These are phyloP conservation scores for Rhynchophorus ferrugineus DNA, from an alignment of 1,140 invertebrate genomes.

Conservation along the genomic window DNA sequence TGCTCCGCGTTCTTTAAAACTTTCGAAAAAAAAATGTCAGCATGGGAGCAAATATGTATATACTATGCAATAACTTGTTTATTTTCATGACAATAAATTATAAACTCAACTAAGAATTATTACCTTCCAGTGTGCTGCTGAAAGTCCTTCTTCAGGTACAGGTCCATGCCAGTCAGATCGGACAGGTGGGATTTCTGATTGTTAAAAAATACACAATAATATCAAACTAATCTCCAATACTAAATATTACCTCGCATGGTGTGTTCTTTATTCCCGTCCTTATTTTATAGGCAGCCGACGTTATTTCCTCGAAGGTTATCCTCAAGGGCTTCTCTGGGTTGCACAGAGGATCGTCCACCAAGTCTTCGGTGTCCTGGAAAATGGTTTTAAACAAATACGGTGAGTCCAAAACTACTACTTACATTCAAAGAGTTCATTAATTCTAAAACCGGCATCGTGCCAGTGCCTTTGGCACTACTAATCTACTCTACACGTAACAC, in stretches of 20 bases:
- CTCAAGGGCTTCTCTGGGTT: constrained; percentile 65
- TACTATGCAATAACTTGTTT: constrained; percentile 7
- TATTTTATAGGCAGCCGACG: constrained; percentile 82
- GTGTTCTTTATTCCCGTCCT: constrained; percentile 74
- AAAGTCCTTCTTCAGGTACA: constrained; percentile 91
- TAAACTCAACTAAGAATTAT: constrained; percentile 1
- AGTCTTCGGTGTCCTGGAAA: constrained; percentile 17
- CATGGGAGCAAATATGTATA: constrained; percentile 1
- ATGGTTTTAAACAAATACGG: not conserved
- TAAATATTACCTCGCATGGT: constrained; percentile 79
- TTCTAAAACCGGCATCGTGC: not conserved
- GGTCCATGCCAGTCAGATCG: constrained; percentile 66
- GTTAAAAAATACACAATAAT: constrained; percentile 31
- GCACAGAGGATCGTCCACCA: constrained; percentile 60
- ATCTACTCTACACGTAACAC: too few relatives aligned
- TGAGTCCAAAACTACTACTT: not conserved
- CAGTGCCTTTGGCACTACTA: too few relatives aligned
- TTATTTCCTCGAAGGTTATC: constrained; percentile 81
- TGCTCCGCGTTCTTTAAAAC: constrained; percentile 90
- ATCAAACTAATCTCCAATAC: not conserved
- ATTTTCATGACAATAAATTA: not conserved
- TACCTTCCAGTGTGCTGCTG: constrained; percentile 86
- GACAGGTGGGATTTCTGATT: constrained; percentile 71
- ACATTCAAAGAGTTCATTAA: not conserved
- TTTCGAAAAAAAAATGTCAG: constrained; percentile 38